Evolutionary conservation across 2,888 invertebrate genomes (phyloP), one percentile per base, ranked within the genome.

Genomic region (Adineta ricciae): DNA sequence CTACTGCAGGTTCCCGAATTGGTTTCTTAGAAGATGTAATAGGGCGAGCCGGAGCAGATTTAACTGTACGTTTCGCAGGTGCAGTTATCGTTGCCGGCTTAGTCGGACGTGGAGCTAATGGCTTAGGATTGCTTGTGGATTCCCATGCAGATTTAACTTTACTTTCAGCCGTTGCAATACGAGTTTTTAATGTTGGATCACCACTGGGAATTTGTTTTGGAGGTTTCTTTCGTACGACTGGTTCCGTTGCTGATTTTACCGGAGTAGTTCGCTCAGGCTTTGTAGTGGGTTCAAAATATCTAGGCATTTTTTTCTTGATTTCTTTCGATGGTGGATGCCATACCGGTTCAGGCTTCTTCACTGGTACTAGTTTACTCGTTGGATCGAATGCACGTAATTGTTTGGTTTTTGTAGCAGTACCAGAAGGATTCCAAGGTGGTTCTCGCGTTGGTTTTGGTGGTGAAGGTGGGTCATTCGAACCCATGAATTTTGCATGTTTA

Each of bases 101-200:
- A 27, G 3, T 1, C 3, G 64, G 32, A 32, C 32, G 64, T 64
- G 64, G 32, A 32, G 32, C 32, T 19, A 32, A 19, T 32, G 64
- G 64, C 19, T 19, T 64, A 2, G 64, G 27, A 19, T 64, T 52
- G 5, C 4, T 52, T 52, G n/a, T 24, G 2, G 41, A 8, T 7
- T 24, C 41, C 78, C 78, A 78, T 41, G 78, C 78, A 41, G 78
- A 78, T 41, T 78, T 78, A 9, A 78, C 78, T 78, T 78, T 78
- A n/a, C 78, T 78, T 41, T 78, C 78, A 41, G 78, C 78, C 1
- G 21, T 41, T 0, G 24, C 1, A n/a, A 78, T 41, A 41, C 78
- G 78, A 24, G 1, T 78, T 78, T 41, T 78, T n/a, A 78, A 78
- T 78, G 3, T 1, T 24, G 78, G 78, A 78, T 78, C n/a, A 24